Conservation (phyloP, 2,888 invertebrate genomes). For the Lasioglossum figueresi region DNA sequence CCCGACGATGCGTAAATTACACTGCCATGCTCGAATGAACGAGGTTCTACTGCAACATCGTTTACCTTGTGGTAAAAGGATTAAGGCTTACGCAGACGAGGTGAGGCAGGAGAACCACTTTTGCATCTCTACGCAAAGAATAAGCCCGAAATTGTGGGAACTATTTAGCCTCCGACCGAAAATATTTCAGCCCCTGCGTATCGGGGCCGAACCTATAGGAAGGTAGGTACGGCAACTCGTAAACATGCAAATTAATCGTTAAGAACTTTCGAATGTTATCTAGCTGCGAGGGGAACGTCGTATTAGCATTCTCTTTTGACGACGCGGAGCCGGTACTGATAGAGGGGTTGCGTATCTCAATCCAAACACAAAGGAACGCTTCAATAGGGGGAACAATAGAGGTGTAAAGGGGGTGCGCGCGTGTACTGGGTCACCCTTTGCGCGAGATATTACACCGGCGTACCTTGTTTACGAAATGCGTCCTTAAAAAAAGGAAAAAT, state of each 20-base stretch:
- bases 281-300: neutral
- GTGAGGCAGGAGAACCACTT: too few species aligned
- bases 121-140: neutral
- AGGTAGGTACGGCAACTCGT: neutral
- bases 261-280: conserved; percentile 37
- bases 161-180: neutral
- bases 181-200: neutral
- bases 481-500: conserved; percentile 9
- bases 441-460: conserved; percentile 42
- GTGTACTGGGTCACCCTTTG: conserved; percentile 54
- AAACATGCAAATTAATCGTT: conserved; percentile 51
- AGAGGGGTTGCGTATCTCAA: conserved; percentile 23
- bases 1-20: too few species aligned
- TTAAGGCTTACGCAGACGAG: neutral
- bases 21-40: too few species aligned
- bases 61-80: neutral
- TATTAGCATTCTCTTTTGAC: conserved; percentile 36
- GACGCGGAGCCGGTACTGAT: conserved; percentile 12
- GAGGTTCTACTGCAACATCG: neutral
- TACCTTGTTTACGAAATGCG: conserved; percentile 48
- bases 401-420: conserved; percentile 18
- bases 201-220: neutral
- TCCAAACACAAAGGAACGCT: conserved; percentile 30
- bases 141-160: neutral
- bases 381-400: conserved; percentile 30